Base-by-base conservation (phyloP, 2,113 vertebrate species). In the Rhagologus leucostigma region DNA sequence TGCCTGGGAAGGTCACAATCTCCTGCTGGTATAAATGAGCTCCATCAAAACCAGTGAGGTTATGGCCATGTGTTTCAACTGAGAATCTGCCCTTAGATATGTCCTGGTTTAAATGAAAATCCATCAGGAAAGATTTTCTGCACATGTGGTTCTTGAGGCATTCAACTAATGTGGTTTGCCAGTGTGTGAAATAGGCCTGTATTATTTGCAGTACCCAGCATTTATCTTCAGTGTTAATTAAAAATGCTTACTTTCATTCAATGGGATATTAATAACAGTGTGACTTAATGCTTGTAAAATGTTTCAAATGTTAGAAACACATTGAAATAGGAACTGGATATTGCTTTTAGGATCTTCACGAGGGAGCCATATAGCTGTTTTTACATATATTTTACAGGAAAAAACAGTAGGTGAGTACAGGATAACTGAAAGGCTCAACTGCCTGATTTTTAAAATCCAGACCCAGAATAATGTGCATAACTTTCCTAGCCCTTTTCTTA, bases 171-270 rank as follows among this genome's bases (percentile, higher is more conserved):
- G 32, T 32, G 90, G 22, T 46, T 84, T 95, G 49, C 57, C n/a
- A 46, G 46, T 24, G n/a, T 90, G 59, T 80, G 82, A 91, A 93
- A 87, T 59, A 73, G 73, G 65, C 57, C 10, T 82, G 39, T 71
- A n/a, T 82, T 82, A 78, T 41, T 79, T 64, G 41, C 53, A 85
- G 26, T 69, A 56, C 27, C 41, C 32, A n/a, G 44, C 32, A 46
- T 92, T 91, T 92, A 29, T 92, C 87, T 90, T 75, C 44, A 60
- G 49, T 44, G 53, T 79, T 93, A 93, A 87, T 90, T 89, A 95
- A 94, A 92, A 95, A 56, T 77, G 67, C 37, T 83, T 89, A 15
- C 22, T 79, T 93, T 85, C 37, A 41, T 53, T 83, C 70, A 49
- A 47, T 47, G 32, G 26, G 69, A 10, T 69, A 64, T 76, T 97